Conservation (phyloP, 2,797 vertebrate species). For the Phalloptychus januarius region DNA sequence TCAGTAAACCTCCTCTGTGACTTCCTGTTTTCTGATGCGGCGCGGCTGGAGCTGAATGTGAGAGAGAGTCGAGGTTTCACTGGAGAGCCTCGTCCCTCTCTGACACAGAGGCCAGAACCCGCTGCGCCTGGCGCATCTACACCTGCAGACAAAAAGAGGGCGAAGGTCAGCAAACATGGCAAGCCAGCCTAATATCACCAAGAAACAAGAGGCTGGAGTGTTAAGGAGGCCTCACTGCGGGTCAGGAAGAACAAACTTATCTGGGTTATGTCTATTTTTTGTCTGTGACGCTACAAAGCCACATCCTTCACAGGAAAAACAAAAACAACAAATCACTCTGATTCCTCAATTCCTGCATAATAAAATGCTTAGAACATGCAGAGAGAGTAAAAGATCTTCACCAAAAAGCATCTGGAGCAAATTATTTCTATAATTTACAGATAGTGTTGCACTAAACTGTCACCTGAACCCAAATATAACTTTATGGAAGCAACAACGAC, state of each 20-base stretch:
- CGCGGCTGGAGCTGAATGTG: constrained; percentile 9
- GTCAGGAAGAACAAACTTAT: constrained; percentile 7
- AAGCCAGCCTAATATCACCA: constrained; percentile 38
- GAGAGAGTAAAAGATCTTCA: constrained; percentile 12
- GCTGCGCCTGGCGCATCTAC: constrained; percentile 76
- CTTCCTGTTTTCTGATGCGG: constrained; percentile 26
- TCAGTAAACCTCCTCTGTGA: constrained; percentile 46
- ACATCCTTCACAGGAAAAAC: constrained; percentile 20
- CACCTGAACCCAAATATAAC: neutral
- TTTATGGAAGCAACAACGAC: neutral
- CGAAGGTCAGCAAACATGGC: constrained; percentile 45
- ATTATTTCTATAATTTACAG: neutral
- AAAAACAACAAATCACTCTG: constrained; percentile 15
- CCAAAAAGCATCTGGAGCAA: neutral
- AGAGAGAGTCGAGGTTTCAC: constrained; percentile 58
- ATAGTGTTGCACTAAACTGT: neutral
- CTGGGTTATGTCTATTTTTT: constrained; percentile 15
- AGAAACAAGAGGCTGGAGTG: constrained; percentile 20
- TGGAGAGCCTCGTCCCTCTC: constrained; percentile 72
- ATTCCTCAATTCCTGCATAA: neutral
- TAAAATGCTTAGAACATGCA: neutral
- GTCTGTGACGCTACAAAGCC: constrained; percentile 21
- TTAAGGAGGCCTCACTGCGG: neutral
- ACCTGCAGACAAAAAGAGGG: constrained; percentile 64
- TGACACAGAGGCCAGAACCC: constrained; percentile 70